Evolutionary conservation across 2,888 invertebrate species (phyloP).

Genomic region (Agapostemon virescens): DNA sequence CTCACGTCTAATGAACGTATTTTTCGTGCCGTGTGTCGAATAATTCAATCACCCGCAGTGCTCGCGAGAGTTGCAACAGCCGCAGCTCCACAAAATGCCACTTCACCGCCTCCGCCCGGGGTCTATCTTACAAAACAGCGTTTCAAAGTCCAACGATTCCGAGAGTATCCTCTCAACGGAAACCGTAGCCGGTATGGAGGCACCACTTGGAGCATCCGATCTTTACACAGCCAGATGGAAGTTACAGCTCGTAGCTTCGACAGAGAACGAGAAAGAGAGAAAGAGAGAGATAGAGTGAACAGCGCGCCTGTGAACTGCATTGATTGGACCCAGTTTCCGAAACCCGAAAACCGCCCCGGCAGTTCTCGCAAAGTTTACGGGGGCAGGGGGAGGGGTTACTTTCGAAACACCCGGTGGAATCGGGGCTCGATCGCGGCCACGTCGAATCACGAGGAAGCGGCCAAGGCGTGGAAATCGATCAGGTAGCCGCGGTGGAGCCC

Average conservation of each 20-base stretch:
- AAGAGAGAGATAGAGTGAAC: neutral
- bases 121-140: neutral
- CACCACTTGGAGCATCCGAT: neutral
- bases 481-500: slow-evolving; percentile 38
- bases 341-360: neutral
- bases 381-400: neutral
- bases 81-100: neutral
- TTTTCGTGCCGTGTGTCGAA: neutral
- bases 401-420: slow-evolving; percentile 41
- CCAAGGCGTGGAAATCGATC: slow-evolving; percentile 55
- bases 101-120: neutral
- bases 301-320: neutral
- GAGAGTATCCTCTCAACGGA: neutral
- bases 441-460: slow-evolving; percentile 38
- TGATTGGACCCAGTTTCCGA: neutral
- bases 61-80: neutral
- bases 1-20: neutral
- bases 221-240: neutral
- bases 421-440: slow-evolving; percentile 37
- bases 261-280: neutral
- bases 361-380: neutral
- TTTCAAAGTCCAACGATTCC: neutral
- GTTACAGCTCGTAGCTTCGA: neutral
- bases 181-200: neutral
- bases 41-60: neutral